phyloP scores from a whole-genome alignment of 2,888 invertebrate species.

The Muscina levida region DNA sequence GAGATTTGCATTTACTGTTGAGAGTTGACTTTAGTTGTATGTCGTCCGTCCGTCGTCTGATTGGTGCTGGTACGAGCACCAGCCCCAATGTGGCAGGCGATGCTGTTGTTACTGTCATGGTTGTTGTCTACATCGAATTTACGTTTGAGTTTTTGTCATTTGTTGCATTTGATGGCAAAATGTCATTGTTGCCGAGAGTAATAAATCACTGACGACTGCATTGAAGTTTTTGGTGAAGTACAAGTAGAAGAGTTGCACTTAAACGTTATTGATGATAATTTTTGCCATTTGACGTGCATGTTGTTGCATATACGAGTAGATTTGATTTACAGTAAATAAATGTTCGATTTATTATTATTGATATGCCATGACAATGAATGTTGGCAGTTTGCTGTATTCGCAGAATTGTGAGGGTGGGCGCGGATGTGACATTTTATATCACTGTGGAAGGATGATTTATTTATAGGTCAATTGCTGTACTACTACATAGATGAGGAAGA shows the following conservation, averaged over 20 bases:
- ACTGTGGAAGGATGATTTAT: no score
- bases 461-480: no score
- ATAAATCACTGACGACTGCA: constrained; percentile 55
- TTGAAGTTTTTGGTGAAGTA: constrained; percentile 2
- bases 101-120: constrained; percentile 1
- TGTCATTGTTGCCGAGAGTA: constrained; percentile 59
- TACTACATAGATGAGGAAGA: no score
- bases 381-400: no score
- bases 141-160: constrained; percentile 34
- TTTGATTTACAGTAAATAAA: constrained; percentile 64
- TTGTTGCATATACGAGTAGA: constrained; percentile 32
- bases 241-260: constrained; percentile 56
- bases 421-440: no score
- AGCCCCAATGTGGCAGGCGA: background rate
- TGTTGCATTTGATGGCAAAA: constrained; percentile 56
- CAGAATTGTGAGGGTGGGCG: no score
- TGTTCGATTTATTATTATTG: constrained; percentile 57
- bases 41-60: background rate
- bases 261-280: constrained; percentile 66
- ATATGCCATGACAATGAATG: constrained; percentile 21
- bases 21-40: background rate
- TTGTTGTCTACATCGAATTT: constrained; percentile 19
- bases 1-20: constrained; percentile 29
- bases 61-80: background rate
- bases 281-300: background rate